These are phyloP conservation scores for Macrostomum cliftonense DNA, from an alignment of 2,888 invertebrate species.

Conservation along the genomic window DNA sequence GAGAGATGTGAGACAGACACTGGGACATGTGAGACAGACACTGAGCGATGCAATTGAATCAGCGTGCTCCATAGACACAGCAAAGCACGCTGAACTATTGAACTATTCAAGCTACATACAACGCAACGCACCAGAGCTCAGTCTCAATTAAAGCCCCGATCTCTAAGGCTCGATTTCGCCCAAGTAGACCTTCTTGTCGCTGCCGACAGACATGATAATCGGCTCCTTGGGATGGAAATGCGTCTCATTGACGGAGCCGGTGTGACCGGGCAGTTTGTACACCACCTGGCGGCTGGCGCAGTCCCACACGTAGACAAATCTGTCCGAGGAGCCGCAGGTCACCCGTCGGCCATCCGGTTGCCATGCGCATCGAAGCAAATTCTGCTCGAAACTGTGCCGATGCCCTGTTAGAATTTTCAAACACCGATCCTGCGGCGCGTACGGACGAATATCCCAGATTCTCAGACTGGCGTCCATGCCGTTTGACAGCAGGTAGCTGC, in stretches of 20 bases:
- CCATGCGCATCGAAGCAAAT: slow-evolving; percentile 79
- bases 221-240: slow-evolving; percentile 85
- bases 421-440: slow-evolving; percentile 69
- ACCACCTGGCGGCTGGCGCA: slow-evolving; percentile 70
- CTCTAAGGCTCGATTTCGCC: slow-evolving; percentile 62
- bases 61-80: no score
- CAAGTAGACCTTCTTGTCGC: slow-evolving; percentile 80
- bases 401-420: slow-evolving; percentile 68
- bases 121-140: no score
- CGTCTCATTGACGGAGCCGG: slow-evolving; percentile 85
- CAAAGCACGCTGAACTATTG: no score
- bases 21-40: no score
- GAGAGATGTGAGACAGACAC: no score
- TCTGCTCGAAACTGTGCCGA: slow-evolving; percentile 93
- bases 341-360: slow-evolving; percentile 76
- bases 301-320: slow-evolving; percentile 91
- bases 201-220: slow-evolving; percentile 73
- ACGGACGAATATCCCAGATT: slow-evolving; percentile 90
- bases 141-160: neutral
- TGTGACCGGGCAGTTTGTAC: slow-evolving; percentile 91
- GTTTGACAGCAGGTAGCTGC: slow-evolving; percentile 67
- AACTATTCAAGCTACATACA: no score
- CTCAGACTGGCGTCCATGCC: slow-evolving; percentile 85
- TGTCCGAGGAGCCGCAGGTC: slow-evolving; percentile 76
- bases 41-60: no score